Percentiles rank a stretch among this genome's conserved stretches.
phyloP scores from a whole-genome alignment of 2,888 invertebrate species.

The Euproctis similis region DNA sequence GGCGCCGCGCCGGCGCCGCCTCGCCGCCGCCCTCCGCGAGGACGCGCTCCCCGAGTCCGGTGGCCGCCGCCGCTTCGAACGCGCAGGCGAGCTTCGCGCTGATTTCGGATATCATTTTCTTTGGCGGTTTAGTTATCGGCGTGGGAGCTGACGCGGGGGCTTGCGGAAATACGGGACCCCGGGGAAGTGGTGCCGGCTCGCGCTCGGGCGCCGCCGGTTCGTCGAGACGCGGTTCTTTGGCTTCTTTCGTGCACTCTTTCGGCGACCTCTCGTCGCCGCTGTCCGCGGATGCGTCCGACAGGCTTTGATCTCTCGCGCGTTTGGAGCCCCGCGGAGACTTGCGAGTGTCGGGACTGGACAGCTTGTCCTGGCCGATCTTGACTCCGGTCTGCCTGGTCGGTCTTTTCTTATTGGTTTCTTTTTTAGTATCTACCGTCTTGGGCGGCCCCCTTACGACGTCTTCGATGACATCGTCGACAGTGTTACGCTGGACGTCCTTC shows the following conservation, averaged over 20 bases:
- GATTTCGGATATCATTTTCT: slow-evolving; percentile 66
- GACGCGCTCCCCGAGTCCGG: slow-evolving; percentile 15
- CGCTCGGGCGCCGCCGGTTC: slow-evolving; percentile 20
- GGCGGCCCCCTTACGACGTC: slow-evolving; percentile 86
- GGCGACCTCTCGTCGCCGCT: slow-evolving; percentile 74
- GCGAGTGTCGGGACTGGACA: slow-evolving; percentile 48
- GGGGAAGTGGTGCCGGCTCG: slow-evolving; percentile 8
- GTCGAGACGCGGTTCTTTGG: slow-evolving; percentile 40
- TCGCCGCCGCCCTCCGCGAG: slow-evolving; percentile 12
- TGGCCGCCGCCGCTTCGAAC: slow-evolving; percentile 46
- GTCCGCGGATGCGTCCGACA: slow-evolving; percentile 80
- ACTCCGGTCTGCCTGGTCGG: slow-evolving; percentile 72
- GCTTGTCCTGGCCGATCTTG: slow-evolving; percentile 43
- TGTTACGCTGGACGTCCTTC: slow-evolving; percentile 83
- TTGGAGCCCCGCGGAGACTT: slow-evolving; percentile 80
- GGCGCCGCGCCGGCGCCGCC: slow-evolving; percentile 16
- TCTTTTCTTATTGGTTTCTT: slow-evolving; percentile 63
- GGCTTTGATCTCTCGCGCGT: slow-evolving; percentile 78
- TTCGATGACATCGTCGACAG: slow-evolving; percentile 92
- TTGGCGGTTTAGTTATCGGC: slow-evolving; percentile 57
- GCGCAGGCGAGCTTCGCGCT: slow-evolving; percentile 54
- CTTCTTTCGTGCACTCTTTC: slow-evolving; percentile 40
- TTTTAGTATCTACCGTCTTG: slow-evolving; percentile 37
- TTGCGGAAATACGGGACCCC: slow-evolving; percentile 1
- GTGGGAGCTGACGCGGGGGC: slow-evolving; percentile 9